Conservation (phyloP, 2,113 vertebrate species). For the Ramphastos sulfuratus region DNA sequence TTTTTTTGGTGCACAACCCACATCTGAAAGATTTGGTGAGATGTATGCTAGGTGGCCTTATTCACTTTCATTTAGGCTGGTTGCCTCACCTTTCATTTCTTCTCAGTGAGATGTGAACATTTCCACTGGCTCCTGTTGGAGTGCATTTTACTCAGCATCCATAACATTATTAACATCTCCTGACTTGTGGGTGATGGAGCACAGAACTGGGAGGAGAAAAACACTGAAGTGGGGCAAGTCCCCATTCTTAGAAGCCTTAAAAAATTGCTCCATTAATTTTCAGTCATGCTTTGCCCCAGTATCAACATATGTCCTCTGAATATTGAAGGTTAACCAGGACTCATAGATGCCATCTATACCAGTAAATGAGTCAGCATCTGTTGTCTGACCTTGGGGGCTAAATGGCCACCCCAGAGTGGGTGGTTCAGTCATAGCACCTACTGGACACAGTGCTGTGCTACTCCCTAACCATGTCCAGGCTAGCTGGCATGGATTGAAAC, state of each 20-base stretch:
- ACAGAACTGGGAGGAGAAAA: background rate
- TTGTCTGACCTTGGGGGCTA: background rate
- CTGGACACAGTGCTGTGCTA: background rate
- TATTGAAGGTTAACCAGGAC: background rate
- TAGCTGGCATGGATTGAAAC: background rate
- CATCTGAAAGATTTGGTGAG: background rate
- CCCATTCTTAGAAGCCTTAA: background rate
- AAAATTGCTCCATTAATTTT: background rate
- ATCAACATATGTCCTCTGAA: background rate
- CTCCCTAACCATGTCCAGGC: background rate
- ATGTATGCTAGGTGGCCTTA: background rate
- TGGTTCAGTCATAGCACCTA: background rate
- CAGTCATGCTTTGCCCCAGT: background rate
- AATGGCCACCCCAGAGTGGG: fast-evolving
- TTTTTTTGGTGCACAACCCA: background rate
- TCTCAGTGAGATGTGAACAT: background rate
- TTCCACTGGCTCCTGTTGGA: background rate
- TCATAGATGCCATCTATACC: background rate
- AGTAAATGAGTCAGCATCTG: background rate
- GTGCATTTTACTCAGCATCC: background rate
- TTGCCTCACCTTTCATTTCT: background rate
- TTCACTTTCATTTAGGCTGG: background rate
- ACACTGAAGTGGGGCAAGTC: background rate
- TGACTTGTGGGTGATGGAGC: background rate
- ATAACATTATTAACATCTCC: background rate